Base-by-base conservation (phyloP, 2,113 vertebrate species). In the Athene cunicularia region DNA sequence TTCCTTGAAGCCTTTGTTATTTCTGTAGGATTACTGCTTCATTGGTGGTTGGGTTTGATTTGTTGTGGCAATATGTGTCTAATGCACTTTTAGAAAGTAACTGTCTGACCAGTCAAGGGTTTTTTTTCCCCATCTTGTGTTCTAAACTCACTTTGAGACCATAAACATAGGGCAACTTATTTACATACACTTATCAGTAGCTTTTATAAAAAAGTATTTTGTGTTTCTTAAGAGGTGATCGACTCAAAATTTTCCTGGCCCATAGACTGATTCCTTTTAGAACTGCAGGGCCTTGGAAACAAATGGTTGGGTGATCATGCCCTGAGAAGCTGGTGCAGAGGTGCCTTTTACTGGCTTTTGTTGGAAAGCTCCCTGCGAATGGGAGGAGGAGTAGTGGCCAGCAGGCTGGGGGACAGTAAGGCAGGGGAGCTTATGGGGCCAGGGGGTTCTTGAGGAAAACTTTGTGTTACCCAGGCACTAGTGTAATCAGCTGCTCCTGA, bases 81-180 rank as follows among this genome's bases (percentile, higher is more conserved):
- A 33, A 62, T 35, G 26, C 1, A 3, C 56, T 59, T 79, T 12
- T 37, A 87, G 80, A 75, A 83, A 80, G 71, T 2, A 81, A 8
- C 32, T 6, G 1, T 33, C 33, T 71, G 47, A 79, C 18, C 17
- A 37, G 0, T 3, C 3, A 3, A 68, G 52, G 39, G 2, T 0
- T 4, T 56, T 24, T 24, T 58, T 41, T 33, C 37, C 2, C 30
- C 24, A 79, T 17, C 30, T 70, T 21, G 4, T 49, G 8, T 62
- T 80, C 86, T 80, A 55, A 93, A 63, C 27, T 75, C 21, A 4
- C 23, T 2, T 15, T 68, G 63, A 73, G 18, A 53, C 58, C 41
- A 24, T 41, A 80, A 86, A 28, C 23, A 16, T 5, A 70, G 39
- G 14, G 20, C 39, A 75, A 17, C 27, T 43, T 70, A 37, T 60